Percentiles rank a stretch among this genome's conserved stretches.
These are phyloP conservation scores for Otolemur crassicaudatus DNA, from an alignment of 2,797 vertebrate species.

Conservation along the genomic window DNA sequence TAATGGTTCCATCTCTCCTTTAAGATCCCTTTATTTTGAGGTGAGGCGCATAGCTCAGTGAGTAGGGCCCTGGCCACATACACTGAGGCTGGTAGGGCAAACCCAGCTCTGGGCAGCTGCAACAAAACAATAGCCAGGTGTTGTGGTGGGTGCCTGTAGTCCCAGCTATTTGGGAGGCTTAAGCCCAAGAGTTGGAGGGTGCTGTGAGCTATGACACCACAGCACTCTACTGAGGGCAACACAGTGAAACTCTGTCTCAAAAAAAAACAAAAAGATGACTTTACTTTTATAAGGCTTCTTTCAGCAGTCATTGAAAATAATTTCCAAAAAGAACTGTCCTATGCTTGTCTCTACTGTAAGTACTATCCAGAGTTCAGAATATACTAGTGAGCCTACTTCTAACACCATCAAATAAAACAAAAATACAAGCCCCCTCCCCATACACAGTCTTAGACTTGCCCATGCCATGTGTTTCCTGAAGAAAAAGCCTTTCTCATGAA, in stretches of 20 bases:
- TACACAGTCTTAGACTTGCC: neutral
- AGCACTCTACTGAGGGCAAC: no score
- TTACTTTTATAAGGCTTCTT: neutral
- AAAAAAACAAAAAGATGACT: neutral
- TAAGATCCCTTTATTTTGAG: neutral
- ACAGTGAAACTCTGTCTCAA: neutral
- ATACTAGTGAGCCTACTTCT: neutral
- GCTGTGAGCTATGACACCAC: no score
- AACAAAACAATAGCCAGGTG: no score
- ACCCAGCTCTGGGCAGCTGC: no score
- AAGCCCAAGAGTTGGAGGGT: no score
- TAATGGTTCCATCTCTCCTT: neutral
- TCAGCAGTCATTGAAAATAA: slow-evolving; percentile 1
- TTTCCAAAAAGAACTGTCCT: slow-evolving; percentile 13
- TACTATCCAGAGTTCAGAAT: slow-evolving; percentile 7
- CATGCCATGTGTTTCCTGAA: neutral
- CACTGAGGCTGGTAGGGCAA: no score
- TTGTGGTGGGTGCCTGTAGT: no score
- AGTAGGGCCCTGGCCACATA: no score
- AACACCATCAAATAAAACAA: neutral
- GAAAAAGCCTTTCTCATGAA: neutral
- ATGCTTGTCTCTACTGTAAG: neutral
- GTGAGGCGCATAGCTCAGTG: no score
- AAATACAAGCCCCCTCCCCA: neutral
- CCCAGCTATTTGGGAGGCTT: no score